A percentile compares a stretch with the other conserved stretches of the same genome.
These are phyloP conservation scores for Chouioia cunea DNA, from an alignment of 2,888 invertebrate species.

Conservation along the genomic window DNA sequence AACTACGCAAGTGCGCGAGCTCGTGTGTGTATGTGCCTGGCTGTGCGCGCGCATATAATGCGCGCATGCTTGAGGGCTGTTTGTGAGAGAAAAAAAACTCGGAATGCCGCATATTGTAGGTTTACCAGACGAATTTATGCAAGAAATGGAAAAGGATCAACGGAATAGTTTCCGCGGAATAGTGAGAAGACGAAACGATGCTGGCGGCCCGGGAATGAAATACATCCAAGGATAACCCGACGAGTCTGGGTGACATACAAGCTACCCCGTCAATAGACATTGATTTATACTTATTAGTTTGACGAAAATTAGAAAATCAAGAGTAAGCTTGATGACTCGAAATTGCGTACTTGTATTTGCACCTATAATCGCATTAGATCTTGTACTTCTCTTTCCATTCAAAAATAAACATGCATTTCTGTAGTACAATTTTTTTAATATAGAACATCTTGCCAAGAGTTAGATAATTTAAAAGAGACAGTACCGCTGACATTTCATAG, in stretches of 20 bases:
- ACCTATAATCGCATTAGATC: too few relatives aligned
- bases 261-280: constrained; percentile 56
- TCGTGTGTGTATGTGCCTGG: too few relatives aligned
- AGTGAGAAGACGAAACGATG: constrained; percentile 25
- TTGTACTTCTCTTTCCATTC: too few relatives aligned
- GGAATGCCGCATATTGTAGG: constrained; percentile 18
- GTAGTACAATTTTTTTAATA: too few relatives aligned
- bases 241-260: constrained; percentile 53
- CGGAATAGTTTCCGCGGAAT: constrained; percentile 17
- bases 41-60: neutral
- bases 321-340: constrained; percentile 2
- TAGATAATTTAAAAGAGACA: too few relatives aligned
- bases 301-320: constrained; percentile 48
- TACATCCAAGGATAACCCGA: constrained; percentile 55
- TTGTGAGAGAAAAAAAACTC: constrained; percentile 9
- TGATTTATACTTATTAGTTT: constrained; percentile 58
- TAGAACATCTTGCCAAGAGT: too few relatives aligned
- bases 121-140: constrained; percentile 42
- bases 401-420: too few relatives aligned
- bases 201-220: constrained; percentile 52
- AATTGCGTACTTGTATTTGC: neutral
- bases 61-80: constrained; percentile 2
- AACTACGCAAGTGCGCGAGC: too few relatives aligned
- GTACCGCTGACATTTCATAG: too few relatives aligned
- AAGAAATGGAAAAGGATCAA: constrained; percentile 41